Evolutionary conservation across 2,113 vertebrate species (phyloP).

Genomic region (Bucco capensis): DNA sequence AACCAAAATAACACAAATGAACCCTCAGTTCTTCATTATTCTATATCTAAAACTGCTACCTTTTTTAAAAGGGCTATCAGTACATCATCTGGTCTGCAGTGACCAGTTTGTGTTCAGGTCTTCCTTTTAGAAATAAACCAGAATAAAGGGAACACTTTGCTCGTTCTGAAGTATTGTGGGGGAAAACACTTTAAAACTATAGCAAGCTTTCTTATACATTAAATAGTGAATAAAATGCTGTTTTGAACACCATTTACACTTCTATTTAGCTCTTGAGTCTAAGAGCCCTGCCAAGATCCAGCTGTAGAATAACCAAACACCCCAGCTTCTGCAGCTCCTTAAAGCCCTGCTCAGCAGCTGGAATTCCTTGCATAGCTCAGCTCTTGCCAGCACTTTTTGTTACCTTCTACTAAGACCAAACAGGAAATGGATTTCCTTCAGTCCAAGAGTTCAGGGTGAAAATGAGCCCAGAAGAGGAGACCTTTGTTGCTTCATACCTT

Average conservation of each 20-base stretch:
- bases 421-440: conserved; percentile 25
- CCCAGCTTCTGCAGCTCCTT: neutral
- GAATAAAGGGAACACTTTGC: neutral
- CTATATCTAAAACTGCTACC: neutral
- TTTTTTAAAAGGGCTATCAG: neutral
- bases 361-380: conserved; percentile 3
- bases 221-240: neutral
- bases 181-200: neutral
- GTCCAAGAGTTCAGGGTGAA: neutral
- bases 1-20: neutral
- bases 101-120: neutral
- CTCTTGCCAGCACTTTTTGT: conserved; percentile 11
- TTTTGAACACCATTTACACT: neutral
- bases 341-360: neutral
- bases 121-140: neutral
- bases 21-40: neutral
- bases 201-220: neutral
- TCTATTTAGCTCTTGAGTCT: conserved; percentile 8
- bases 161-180: neutral
- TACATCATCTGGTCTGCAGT: neutral
- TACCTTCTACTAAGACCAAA: neutral
- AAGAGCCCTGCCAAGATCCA: neutral
- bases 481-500: neutral
- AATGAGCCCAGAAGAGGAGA: neutral
- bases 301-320: neutral